Evolutionary conservation across 1,140 invertebrate species (phyloP).

Genomic region (Riptortus pedestris): DNA sequence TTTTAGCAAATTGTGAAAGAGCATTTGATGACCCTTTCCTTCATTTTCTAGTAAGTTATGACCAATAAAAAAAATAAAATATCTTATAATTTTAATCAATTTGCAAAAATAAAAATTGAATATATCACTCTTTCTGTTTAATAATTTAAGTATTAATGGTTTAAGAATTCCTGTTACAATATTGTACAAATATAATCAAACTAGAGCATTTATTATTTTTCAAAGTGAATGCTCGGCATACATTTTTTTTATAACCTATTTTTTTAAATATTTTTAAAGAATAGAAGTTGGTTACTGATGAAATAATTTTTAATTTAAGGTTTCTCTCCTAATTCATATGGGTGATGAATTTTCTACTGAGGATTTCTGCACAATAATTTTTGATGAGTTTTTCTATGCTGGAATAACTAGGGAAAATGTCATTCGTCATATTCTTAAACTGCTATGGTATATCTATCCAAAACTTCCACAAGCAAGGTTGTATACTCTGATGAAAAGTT

Average conservation of each 20-base stretch:
- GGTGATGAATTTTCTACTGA: conserved; percentile 85
- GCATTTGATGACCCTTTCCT: conserved; percentile 92
- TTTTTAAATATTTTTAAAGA: too few relatives aligned
- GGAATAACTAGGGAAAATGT: conserved; percentile 82
- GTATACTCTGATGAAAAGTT: conserved; percentile 73
- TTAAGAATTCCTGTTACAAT: too few relatives aligned
- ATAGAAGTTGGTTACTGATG: too few relatives aligned
- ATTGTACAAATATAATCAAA: too few relatives aligned
- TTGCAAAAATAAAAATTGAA: too few relatives aligned
- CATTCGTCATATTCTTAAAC: conserved; percentile 80
- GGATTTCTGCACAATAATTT: conserved; percentile 89
- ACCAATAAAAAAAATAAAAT: conserved; percentile 6
- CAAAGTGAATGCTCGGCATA: too few relatives aligned
- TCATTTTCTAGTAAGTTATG: conserved; percentile 62
- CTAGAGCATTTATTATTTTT: too few relatives aligned
- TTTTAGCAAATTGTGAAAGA: conserved; percentile 77
- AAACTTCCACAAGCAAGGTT: conserved; percentile 70
- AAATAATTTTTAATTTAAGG: too few relatives aligned
- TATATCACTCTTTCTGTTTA: too few relatives aligned
- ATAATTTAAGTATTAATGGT: too few relatives aligned
- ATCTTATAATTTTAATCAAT: neutral
- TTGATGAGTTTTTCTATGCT: conserved; percentile 92
- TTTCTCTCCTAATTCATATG: conserved; percentile 78
- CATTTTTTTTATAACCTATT: too few relatives aligned
- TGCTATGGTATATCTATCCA: conserved; percentile 84